Evolutionary conservation across 1,140 invertebrate genomes (phyloP).

Genomic region (Bombus huntii): DNA sequence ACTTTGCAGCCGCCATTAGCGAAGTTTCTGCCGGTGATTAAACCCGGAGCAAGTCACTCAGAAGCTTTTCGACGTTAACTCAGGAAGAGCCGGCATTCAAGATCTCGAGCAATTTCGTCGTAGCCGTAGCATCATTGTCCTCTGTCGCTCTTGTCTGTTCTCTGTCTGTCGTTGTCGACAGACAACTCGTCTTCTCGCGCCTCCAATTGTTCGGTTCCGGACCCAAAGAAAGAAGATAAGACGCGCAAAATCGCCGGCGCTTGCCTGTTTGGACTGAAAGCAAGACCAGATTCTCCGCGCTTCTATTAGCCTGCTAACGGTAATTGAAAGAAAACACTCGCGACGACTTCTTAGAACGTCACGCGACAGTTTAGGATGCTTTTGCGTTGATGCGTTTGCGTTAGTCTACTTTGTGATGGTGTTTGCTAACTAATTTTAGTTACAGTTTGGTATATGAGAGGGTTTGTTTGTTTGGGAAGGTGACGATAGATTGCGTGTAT

Average conservation of each 20-base stretch:
- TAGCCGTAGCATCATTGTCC: constrained; percentile 51
- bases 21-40: constrained; percentile 74
- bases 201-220: constrained; percentile 55
- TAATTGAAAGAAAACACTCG: constrained; percentile 54
- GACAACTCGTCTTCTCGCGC: constrained; percentile 2
- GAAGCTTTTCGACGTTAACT: constrained; percentile 72
- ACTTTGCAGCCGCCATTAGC: constrained; percentile 75
- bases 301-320: constrained; percentile 26
- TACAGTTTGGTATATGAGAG: neutral
- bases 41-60: constrained; percentile 75
- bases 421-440: neutral
- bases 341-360: neutral
- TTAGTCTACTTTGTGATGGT: neutral
- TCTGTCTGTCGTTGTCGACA: constrained; percentile 6
- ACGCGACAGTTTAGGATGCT: neutral
- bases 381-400: neutral
- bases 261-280: constrained; percentile 54
- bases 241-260: constrained; percentile 44
- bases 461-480: neutral
- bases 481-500: neutral
- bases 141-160: neutral
- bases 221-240: constrained; percentile 49
- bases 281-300: constrained; percentile 51
- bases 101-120: constrained; percentile 67
- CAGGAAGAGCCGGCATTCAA: constrained; percentile 62